A percentile compares a stretch with the other conserved stretches of the same genome.
These are phyloP conservation scores for Pygmarrhopalites habei DNA, from an alignment of 1,140 invertebrate species.

Conservation along the genomic window DNA sequence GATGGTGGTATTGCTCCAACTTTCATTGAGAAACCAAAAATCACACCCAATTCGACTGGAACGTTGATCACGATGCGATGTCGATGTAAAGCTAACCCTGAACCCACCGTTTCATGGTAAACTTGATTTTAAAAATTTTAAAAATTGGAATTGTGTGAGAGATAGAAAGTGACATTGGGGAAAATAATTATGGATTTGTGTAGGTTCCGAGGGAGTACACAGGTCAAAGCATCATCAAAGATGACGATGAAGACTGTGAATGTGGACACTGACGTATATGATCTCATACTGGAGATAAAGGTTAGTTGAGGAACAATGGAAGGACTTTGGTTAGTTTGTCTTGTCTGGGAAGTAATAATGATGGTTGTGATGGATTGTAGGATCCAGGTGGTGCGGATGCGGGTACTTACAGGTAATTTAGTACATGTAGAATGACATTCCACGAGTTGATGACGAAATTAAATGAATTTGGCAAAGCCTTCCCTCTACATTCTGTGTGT, in stretches of 20 bases:
- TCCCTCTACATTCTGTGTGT: no score
- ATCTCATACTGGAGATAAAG: slow-evolving; percentile 79
- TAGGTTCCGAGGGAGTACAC: slow-evolving; percentile 75
- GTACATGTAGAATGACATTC: no score
- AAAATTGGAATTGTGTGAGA: no score
- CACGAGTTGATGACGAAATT: no score
- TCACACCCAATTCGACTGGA: slow-evolving; percentile 93
- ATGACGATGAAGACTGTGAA: slow-evolving; percentile 69
- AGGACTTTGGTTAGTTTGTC: not conserved
- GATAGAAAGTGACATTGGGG: no score
- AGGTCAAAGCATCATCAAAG: slow-evolving; percentile 76
- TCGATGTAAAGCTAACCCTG: slow-evolving; percentile 85
- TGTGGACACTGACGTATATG: slow-evolving; percentile 77
- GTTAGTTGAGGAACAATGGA: slow-evolving; percentile 51
- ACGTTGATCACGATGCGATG: slow-evolving; percentile 93
- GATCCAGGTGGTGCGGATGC: slow-evolving; percentile 90
- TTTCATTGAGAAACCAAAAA: slow-evolving; percentile 92
- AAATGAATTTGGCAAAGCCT: no score
- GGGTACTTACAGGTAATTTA: no score
- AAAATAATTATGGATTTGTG: no score
- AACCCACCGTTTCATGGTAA: slow-evolving; percentile 83
- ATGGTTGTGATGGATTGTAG: slow-evolving; percentile 48
- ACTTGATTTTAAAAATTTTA: no score
- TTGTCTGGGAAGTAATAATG: not conserved
- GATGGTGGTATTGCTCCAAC: slow-evolving; percentile 83